Evolutionary conservation across 2,113 vertebrate genomes (phyloP).

Genomic region (Xenopus laevis): DNA sequence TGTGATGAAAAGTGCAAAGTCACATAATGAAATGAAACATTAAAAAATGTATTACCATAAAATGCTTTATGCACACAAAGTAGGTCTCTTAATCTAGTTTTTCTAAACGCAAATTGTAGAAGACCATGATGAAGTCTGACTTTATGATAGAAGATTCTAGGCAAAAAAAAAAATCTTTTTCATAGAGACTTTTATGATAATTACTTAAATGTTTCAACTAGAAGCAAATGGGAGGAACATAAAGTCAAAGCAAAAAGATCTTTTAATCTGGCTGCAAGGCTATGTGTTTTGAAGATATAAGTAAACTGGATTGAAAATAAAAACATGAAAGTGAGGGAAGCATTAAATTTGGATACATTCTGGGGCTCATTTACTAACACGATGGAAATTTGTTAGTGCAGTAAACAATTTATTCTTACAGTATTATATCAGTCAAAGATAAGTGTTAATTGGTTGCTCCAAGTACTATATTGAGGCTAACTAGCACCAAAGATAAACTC

Average conservation of each 20-base stretch:
- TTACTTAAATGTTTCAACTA: conserved; percentile 15
- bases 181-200: conserved; percentile 14
- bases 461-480: too few relatives aligned
- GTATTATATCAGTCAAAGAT: too few relatives aligned
- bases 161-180: conserved; percentile 2
- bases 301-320: not conserved
- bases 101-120: conserved; percentile 16
- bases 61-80: conserved; percentile 41
- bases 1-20: conserved; percentile 36
- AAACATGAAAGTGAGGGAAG: not conserved
- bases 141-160: conserved; percentile 1
- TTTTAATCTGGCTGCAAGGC: conserved; percentile 8
- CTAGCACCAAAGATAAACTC: too few relatives aligned
- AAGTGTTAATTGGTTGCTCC: too few relatives aligned
- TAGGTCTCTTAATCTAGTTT: conserved; percentile 45
- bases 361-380: not conserved
- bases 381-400: too few relatives aligned
- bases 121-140: not conserved
- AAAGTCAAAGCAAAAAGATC: conserved; percentile 6
- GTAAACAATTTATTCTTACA: too few relatives aligned
- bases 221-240: not conserved
- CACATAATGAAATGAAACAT: conserved; percentile 47
- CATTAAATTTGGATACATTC: not conserved
- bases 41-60: conserved; percentile 48
- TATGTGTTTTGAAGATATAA: not conserved